Percentiles rank a stretch among this genome's conserved stretches.
Evolutionary conservation across 2,888 invertebrate species (phyloP).

Genomic region (Seira sanloemensis): DNA sequence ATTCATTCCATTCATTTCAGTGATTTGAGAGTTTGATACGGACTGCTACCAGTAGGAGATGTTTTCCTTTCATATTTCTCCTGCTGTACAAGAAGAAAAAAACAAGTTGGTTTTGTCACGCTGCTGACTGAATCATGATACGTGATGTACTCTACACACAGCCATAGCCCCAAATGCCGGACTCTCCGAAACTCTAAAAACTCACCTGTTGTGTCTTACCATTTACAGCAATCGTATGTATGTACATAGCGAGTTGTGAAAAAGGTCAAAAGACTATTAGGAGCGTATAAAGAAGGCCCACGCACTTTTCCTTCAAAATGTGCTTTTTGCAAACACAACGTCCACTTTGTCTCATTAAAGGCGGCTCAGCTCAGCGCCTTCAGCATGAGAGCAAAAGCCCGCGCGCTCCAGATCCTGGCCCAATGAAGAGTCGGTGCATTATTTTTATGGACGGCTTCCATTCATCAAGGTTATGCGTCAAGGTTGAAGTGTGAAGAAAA

Average conservation of each 20-base stretch:
- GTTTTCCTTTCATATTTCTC: neutral
- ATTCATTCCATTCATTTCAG: neutral
- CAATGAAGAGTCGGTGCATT: too few species aligned
- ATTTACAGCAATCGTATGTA: slow-evolving; percentile 73
- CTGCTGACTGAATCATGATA: slow-evolving; percentile 51
- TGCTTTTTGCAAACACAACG: neutral
- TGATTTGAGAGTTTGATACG: neutral
- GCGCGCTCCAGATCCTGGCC: too few species aligned
- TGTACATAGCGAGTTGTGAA: slow-evolving; percentile 73
- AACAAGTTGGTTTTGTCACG: slow-evolving; percentile 5
- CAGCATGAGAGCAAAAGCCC: too few species aligned
- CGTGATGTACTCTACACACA: slow-evolving; percentile 26
- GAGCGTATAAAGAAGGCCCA: slow-evolving; percentile 67
- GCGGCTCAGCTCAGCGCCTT: too few species aligned
- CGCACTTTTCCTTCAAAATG: slow-evolving; percentile 54
- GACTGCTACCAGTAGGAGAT: neutral
- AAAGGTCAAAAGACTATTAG: slow-evolving; percentile 74
- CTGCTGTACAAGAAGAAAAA: neutral
- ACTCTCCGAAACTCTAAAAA: too few species aligned
- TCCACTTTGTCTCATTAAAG: neutral
- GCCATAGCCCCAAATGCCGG: neutral
- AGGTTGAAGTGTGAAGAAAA: too few species aligned
- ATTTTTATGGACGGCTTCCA: too few species aligned
- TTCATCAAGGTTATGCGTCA: too few species aligned
- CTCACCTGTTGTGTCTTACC: slow-evolving; percentile 71